These are phyloP conservation scores for Menidia beryllina DNA, from an alignment of 2,113 vertebrate species.

Conservation along the genomic window DNA sequence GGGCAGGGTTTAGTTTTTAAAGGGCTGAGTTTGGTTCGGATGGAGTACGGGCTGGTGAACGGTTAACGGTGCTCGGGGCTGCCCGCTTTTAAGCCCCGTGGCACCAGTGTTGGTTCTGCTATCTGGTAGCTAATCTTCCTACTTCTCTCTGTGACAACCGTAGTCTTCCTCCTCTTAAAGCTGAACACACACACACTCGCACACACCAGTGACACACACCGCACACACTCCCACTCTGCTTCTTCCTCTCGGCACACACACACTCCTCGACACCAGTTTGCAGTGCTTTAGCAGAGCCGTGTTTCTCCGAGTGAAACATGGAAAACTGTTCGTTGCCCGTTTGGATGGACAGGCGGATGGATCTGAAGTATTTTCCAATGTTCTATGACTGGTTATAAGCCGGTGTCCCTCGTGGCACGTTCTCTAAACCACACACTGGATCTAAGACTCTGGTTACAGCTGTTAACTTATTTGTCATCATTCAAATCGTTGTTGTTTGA, in stretches of 20 bases:
- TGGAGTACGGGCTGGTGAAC: conserved; percentile 34
- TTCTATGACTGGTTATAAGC: conserved; percentile 12
- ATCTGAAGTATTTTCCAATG: conserved; percentile 15
- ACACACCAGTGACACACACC: conserved; percentile 47
- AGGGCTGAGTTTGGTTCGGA: conserved; percentile 68
- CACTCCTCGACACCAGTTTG: conserved; percentile 32
- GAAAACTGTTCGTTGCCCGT: neutral
- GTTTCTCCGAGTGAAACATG: conserved; percentile 5
- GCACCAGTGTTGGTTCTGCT: conserved; percentile 81
- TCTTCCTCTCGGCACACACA: conserved; percentile 32
- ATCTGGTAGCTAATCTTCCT: conserved; percentile 88
- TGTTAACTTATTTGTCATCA: conserved; percentile 10
- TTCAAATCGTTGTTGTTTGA: neutral
- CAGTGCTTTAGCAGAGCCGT: conserved; percentile 43
- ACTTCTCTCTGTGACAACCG: conserved; percentile 79
- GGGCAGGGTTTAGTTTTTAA: conserved; percentile 75
- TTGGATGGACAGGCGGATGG: neutral
- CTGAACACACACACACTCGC: conserved; percentile 75
- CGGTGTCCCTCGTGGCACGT: conserved; percentile 18
- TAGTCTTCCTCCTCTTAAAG: conserved; percentile 86
- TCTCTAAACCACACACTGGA: conserved; percentile 21
- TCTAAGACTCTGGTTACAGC: conserved; percentile 8
- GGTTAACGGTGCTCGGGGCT: conserved; percentile 69
- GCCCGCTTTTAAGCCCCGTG: conserved; percentile 75
- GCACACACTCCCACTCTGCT: conserved; percentile 52